Evolutionary conservation across 2,888 invertebrate genomes (phyloP), one percentile per base, ranked within the genome.

Genomic region (Malthinus flaveolus): DNA sequence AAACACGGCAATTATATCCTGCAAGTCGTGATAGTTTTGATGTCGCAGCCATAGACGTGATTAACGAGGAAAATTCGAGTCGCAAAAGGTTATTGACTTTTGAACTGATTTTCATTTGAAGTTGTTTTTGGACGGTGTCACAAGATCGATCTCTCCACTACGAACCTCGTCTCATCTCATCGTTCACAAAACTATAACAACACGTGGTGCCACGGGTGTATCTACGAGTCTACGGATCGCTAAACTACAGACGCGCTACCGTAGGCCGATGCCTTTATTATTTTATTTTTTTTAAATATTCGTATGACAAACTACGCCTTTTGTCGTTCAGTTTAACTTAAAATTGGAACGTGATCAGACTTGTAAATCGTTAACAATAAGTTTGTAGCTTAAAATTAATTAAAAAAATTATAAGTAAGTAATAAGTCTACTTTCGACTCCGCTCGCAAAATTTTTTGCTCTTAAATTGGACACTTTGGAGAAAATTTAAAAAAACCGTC

Each of bases 401-500:
- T 15, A 34, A 35, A 35, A 5, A 13, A 49, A 35, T 35, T n/a
- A 13, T n/a, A 49, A 34, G 39, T 49, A 49, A 48, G 39, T 13
- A 32, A 49, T 13, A 32, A 46, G 11, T 49, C 15, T 12, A 23
- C 45, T 48, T 52, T 44, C 44, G 36, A 45, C 9, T 39, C 10
- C 46, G 36, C 39, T 11, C 12, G 39, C 15, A 37, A 13, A 33
- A 6, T 33, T 49, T 49, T 58, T 49, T 15, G 10, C 34, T 39
- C 15, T 39, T 32, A 37, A 13, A 34, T 48, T 15, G 9, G 49
- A 42, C 39, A 23, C 13, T 56, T 59, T 51, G 55, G 62, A 61
- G 60, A 63, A 69, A 68, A 68, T 65, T n/a, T 55, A 59, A 64
- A 69, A 23, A 74, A 75, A 75, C 74, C 74, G 66, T 66, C 70